phyloP scores from a whole-genome alignment of 2,888 invertebrate genomes.

The Tridacna gigas region DNA sequence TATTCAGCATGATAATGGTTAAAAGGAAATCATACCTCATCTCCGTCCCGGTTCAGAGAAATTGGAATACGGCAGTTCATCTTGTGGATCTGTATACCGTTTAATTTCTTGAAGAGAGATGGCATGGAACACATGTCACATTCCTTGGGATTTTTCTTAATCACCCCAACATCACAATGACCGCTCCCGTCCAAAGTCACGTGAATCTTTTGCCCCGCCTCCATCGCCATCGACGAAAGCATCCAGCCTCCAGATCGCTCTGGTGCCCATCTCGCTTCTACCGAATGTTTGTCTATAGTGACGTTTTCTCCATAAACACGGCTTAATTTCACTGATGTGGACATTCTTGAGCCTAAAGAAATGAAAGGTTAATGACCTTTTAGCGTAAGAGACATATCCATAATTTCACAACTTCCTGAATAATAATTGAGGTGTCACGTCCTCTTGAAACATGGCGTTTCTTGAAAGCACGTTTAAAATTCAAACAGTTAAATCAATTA shows the following conservation, averaged over 20 bases:
- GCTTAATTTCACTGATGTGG: slow-evolving; percentile 29
- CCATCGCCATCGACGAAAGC: slow-evolving; percentile 13
- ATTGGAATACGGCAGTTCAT: slow-evolving; percentile 26
- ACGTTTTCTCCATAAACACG: slow-evolving; percentile 37
- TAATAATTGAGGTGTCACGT: too few relatives aligned
- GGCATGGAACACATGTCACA: not conserved
- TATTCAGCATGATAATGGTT: too few relatives aligned
- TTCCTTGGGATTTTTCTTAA: slow-evolving; percentile 23
- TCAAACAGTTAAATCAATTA: too few relatives aligned
- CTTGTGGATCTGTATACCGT: slow-evolving; percentile 44
- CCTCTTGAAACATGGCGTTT: too few relatives aligned
- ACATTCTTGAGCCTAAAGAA: not conserved
- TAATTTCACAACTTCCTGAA: too few relatives aligned
- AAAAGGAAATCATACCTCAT: too few relatives aligned
- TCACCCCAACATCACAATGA: slow-evolving; percentile 41
- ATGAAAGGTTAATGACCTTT: not conserved
- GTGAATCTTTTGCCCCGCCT: slow-evolving; percentile 22
- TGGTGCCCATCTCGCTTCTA: slow-evolving; percentile 31
- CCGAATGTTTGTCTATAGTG: slow-evolving; percentile 4
- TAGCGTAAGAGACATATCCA: too few relatives aligned
- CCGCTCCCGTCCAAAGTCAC: slow-evolving; percentile 41
- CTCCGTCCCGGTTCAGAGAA: slow-evolving; percentile 19
- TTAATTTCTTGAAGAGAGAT: slow-evolving; percentile 30
- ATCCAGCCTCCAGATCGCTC: slow-evolving; percentile 31
- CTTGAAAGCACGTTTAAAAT: too few relatives aligned